Percentiles rank a stretch among this genome's conserved stretches.
Evolutionary conservation across 2,113 vertebrate genomes (phyloP).

Genomic region (Tachuris rubrigastra): DNA sequence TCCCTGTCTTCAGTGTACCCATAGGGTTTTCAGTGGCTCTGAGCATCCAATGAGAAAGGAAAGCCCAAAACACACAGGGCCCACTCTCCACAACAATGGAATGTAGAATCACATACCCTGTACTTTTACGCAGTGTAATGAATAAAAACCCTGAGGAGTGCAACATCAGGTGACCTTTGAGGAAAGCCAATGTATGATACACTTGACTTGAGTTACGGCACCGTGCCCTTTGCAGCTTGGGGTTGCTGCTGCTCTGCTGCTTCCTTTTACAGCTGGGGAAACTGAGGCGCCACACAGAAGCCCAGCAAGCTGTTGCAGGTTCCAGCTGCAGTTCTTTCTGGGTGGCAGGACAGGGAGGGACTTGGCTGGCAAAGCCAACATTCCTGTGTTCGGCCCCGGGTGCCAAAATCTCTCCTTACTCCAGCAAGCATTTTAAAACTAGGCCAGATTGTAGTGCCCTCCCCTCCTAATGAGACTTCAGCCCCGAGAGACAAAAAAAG

Average conservation of each 20-base stretch:
- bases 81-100: neutral
- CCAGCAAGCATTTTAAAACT: neutral
- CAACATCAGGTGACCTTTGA: neutral
- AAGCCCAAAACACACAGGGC: neutral
- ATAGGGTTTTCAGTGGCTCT: neutral
- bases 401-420: neutral
- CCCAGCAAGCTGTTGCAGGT: neutral
- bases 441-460: neutral
- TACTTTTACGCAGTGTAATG: neutral
- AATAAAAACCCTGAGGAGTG: neutral
- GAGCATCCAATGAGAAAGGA: neutral
- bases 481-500: neutral
- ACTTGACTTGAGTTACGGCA: neutral
- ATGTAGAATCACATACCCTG: neutral
- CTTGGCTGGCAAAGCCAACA: neutral
- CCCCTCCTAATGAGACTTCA: neutral
- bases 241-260: neutral
- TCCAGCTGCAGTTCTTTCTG: neutral
- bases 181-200: fast-evolving
- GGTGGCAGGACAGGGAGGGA: neutral
- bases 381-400: neutral
- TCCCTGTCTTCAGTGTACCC: neutral
- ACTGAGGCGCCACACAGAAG: neutral
- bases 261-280: neutral
- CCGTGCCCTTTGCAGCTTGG: fast-evolving